Conservation (phyloP, 2,888 invertebrate species). For the Drosophila lutescens region DNA sequence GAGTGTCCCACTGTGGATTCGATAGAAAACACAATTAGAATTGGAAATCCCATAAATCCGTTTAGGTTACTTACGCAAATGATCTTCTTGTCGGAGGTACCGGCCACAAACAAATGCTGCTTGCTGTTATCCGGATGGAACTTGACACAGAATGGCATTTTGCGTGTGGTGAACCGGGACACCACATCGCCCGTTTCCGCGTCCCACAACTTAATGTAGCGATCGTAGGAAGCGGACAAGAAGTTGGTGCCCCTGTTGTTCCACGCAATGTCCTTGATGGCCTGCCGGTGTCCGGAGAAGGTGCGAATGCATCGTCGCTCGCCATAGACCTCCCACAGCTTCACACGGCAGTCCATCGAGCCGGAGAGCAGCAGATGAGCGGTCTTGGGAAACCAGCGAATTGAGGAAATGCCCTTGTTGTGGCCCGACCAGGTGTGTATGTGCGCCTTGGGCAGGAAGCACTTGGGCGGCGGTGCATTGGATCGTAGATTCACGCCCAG, state of each 20-base stretch:
- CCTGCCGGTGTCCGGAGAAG: conserved; percentile 98
- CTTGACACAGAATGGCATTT: conserved; percentile 99
- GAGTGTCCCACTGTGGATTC: conserved; percentile 92
- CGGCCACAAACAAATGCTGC: conserved; percentile 98
- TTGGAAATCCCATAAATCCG: background rate
- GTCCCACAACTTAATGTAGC: conserved; percentile 99
- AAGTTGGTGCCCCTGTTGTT: conserved; percentile 97
- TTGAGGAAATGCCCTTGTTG: conserved; percentile 97
- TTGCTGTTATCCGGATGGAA: conserved; percentile 99
- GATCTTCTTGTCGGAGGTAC: conserved; percentile 99
- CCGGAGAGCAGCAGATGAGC: conserved; percentile 97
- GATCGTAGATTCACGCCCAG: conserved; percentile 95
- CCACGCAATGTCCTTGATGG: conserved; percentile 97
- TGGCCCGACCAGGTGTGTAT: conserved; percentile 99
- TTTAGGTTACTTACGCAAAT: conserved; percentile 91
- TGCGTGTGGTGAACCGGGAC: conserved; percentile 95
- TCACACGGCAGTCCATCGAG: conserved; percentile 98
- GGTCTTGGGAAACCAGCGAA: conserved; percentile 96
- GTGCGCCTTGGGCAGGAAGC: conserved; percentile 97
- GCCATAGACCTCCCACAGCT: conserved; percentile 99
- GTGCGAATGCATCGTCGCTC: conserved; percentile 96
- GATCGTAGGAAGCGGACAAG: conserved; percentile 98
- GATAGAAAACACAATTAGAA: background rate
- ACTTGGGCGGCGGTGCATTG: conserved; percentile 95
- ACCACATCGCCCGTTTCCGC: conserved; percentile 97